Percentiles rank a stretch among this genome's conserved stretches.
Conservation (phyloP, 2,888 invertebrate genomes). For the Leptothorax acervorum region DNA sequence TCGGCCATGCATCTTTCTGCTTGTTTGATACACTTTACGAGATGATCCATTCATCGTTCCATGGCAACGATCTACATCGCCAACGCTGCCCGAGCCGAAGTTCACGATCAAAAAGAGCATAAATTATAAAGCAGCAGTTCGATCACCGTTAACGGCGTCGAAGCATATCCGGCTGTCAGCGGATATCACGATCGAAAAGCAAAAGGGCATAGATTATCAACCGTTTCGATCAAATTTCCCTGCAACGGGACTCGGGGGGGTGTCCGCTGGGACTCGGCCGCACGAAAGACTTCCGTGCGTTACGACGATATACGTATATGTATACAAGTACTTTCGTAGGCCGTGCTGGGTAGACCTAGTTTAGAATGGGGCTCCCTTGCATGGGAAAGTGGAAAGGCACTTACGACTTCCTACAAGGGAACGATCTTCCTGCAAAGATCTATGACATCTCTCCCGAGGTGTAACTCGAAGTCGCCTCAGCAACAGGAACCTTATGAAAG, state of each 20-base stretch:
- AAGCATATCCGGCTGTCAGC: constrained; percentile 63
- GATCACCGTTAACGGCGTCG: constrained; percentile 58
- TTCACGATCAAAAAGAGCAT: constrained; percentile 61
- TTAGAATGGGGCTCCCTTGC: constrained; percentile 36
- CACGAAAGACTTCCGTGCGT: constrained; percentile 49
- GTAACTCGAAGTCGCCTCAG: constrained; percentile 40
- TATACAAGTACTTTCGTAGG: constrained; percentile 53
- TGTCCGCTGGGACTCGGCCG: constrained; percentile 35
- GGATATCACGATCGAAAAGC: constrained; percentile 66
- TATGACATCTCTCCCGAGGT: constrained; percentile 60
- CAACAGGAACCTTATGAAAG: constrained; percentile 56
- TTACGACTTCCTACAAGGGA: constrained; percentile 43
- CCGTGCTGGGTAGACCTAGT: constrained; percentile 39
- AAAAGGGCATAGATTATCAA: constrained; percentile 76
- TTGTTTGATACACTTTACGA: constrained; percentile 32
- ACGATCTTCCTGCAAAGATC: constrained; percentile 50
- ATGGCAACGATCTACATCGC: constrained; percentile 14
- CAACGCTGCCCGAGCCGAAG: constrained; percentile 10
- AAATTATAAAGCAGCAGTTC: constrained; percentile 62
- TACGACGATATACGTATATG: constrained; percentile 25
- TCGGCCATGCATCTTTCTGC: constrained; percentile 37
- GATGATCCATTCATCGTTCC: constrained; percentile 32
- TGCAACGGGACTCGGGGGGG: constrained; percentile 27
- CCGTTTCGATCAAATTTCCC: constrained; percentile 71
- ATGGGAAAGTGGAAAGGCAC: constrained; percentile 40